Evolutionary conservation across 2,113 vertebrate genomes (phyloP), one percentile per base, ranked within the genome.

Genomic region (Madoqua kirkii): DNA sequence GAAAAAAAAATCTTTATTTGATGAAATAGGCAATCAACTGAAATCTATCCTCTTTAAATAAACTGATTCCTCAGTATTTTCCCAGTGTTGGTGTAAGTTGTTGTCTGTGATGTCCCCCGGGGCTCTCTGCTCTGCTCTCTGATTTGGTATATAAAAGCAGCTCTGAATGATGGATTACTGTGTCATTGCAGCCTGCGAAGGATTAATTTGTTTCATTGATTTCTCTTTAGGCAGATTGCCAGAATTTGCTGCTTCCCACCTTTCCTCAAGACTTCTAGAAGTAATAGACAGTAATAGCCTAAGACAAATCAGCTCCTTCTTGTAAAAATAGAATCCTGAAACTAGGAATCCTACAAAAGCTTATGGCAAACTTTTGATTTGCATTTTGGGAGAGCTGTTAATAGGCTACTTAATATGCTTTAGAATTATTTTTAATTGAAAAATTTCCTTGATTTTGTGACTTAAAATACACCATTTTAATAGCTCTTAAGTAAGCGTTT

Each of bases 201-300:
- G 99, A 99, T 99, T 99, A 99, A 99, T 99, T 99, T 99, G 99
- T 99, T 99, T 99, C 99, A 99, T 99, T 99, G 99, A 99, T 99
- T 99, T 99, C 99, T 99, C 99, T 99, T 99, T 99, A 99, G 99
- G 99, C 99, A 99, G 99, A 99, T 99, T 99, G 99, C 99, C 99
- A 99, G 99, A 99, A 99, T 99, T 99, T 99, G 99, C 99, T 99
- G 99, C 99, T 99, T 99, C 99, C 99, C 99, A 99, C 99, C 99
- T 99, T 99, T 99, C 99, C 98, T 98, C 97, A 98, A 99, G 99
- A 99, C 99, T 99, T 99, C 98, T 98, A 99, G 99, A 98, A 99
- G 99, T 99, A 99, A 99, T 99, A 99, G 99, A 99, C 99, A 99
- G 99, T 99, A 99, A 99, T 99, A 99, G 99, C 98, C 99, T 99